phyloP scores from a whole-genome alignment of 2,113 vertebrate species.

The Hymenochirus boettgeri region DNA sequence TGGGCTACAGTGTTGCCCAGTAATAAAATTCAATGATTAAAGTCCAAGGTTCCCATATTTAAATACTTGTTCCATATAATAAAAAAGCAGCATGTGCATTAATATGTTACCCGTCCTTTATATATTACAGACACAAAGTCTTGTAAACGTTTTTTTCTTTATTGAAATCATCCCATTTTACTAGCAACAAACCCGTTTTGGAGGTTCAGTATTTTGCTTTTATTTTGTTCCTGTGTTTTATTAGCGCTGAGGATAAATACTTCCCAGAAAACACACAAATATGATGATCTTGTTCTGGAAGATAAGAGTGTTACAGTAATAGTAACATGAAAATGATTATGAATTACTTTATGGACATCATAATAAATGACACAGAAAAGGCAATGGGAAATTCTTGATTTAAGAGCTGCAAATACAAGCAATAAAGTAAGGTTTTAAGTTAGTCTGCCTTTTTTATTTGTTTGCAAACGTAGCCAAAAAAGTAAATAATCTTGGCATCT shows the following conservation, averaged over 20 bases:
- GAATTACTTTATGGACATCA: constrained; percentile 13
- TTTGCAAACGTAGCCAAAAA: too few species aligned
- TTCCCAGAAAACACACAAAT: constrained; percentile 34
- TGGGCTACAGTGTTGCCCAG: neutral
- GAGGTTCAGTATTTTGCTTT: constrained; percentile 11
- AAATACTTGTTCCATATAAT: too few species aligned
- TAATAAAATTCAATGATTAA: constrained; percentile 12
- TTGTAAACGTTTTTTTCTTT: constrained; percentile 10
- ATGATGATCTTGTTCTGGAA: constrained; percentile 28
- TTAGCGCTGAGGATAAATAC: constrained; percentile 28
- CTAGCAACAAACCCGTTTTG: constrained; percentile 15
- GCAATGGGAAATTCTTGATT: too few species aligned
- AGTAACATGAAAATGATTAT: constrained; percentile 23
- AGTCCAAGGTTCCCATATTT: constrained; percentile 15
- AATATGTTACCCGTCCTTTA: constrained; percentile 35
- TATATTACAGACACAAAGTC: constrained; percentile 2
- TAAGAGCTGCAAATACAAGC: too few species aligned
- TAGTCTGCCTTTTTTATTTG: too few species aligned
- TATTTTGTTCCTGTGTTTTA: constrained; percentile 22
- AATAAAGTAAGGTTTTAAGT: too few species aligned
- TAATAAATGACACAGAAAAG: too few species aligned
- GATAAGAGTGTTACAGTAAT: constrained; percentile 28
- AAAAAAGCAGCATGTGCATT: constrained; percentile 19
- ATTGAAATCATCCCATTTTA: constrained; percentile 7
- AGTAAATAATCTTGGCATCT: too few species aligned